Evolutionary conservation across 2,113 vertebrate genomes (phyloP).

Genomic region (Anser cygnoides): DNA sequence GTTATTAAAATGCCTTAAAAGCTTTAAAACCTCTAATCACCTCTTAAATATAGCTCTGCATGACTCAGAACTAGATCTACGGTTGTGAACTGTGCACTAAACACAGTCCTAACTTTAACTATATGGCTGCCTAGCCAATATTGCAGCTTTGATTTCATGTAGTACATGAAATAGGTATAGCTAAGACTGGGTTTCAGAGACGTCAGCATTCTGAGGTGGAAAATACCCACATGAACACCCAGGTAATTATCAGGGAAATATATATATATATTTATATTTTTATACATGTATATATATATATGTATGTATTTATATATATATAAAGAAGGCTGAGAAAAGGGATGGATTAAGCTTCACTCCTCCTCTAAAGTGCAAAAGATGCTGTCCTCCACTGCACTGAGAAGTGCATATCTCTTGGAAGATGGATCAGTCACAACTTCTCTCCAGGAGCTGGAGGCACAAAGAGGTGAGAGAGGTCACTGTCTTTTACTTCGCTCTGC

Average conservation of each 20-base stretch:
- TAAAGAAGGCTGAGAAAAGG: neutral
- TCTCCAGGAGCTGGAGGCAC: neutral
- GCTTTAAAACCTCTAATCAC: neutral
- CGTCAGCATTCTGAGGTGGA: neutral
- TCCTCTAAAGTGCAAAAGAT: neutral
- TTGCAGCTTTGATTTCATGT: neutral
- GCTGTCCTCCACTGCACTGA: neutral
- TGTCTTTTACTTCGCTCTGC: neutral
- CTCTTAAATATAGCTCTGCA: neutral
- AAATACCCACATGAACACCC: neutral
- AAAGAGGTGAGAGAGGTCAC: neutral
- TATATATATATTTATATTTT: neutral
- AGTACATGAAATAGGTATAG: rapidly evolving
- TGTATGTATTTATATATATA: too few species aligned
- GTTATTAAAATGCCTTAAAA: neutral
- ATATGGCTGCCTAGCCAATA: neutral
- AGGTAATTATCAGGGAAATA: neutral
- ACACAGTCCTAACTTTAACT: neutral
- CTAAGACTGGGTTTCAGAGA: neutral
- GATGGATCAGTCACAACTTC: neutral
- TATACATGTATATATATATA: neutral
- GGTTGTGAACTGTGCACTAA: neutral
- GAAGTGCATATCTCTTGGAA: neutral
- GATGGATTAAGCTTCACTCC: neutral
- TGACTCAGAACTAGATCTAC: neutral